Percentiles rank a stretch among this genome's conserved stretches.
Conservation (phyloP, 2,888 invertebrate species). For the Drosophila greeni region DNA sequence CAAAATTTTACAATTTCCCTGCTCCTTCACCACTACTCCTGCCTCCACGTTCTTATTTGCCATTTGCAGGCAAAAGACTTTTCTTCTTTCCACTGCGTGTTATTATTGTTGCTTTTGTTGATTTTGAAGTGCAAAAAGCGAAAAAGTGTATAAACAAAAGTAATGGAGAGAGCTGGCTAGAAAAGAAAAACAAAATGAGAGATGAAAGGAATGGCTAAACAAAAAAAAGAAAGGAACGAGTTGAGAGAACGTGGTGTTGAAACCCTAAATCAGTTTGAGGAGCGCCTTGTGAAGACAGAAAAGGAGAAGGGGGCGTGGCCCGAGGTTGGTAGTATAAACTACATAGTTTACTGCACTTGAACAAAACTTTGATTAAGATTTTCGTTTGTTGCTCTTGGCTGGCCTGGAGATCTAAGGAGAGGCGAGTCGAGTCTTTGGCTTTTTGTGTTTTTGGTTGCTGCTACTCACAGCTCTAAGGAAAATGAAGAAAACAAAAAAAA, state of each 20-base stretch:
- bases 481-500: constrained; percentile 16
- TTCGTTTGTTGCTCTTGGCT: constrained; percentile 60
- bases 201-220: constrained; percentile 12
- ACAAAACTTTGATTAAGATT: constrained; percentile 72
- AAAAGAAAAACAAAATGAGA: constrained; percentile 10
- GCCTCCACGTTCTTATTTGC: constrained; percentile 36
- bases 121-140: constrained; percentile 69
- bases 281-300: neutral
- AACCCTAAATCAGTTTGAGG: constrained; percentile 47
- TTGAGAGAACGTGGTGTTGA: constrained; percentile 46
- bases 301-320: neutral
- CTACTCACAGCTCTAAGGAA: constrained; percentile 24
- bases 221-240: constrained; percentile 7
- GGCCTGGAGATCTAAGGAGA: neutral
- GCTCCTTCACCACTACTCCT: neutral
- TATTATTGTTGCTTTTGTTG: constrained; percentile 55
- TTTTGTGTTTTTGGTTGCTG: constrained; percentile 31
- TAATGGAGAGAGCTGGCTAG: constrained; percentile 65
- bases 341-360: constrained; percentile 72
- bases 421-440: constrained; percentile 17
- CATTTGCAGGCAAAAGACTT: constrained; percentile 65
- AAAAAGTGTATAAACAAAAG: constrained; percentile 71
- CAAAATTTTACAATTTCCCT: constrained; percentile 57
- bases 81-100: constrained; percentile 25
- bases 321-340: constrained; percentile 51